Base-by-base conservation (phyloP, 2,888 invertebrate species). In the Calliscelio sp. region DNA sequence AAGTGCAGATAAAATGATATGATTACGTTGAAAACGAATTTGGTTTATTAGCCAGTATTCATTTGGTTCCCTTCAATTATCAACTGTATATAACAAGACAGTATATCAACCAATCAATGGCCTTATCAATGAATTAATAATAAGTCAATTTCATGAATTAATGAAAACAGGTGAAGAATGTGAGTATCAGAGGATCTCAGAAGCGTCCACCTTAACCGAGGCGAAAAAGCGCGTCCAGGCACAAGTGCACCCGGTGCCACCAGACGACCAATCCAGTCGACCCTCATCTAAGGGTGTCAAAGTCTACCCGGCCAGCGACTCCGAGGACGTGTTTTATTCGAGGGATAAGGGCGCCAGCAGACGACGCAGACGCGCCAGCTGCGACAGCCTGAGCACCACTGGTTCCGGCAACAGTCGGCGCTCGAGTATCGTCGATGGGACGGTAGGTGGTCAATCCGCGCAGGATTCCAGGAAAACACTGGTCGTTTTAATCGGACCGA, bases 131-230 rank as follows among this genome's bases (percentile, higher is more conserved):
- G n/a, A n/a, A n/a, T n/a, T n/a, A n/a, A n/a, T n/a, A n/a, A n/a
- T n/a, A n/a, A n/a, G n/a, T n/a, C n/a, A n/a, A n/a, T n/a, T n/a
- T n/a, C n/a, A n/a, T n/a, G n/a, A n/a, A n/a, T n/a, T n/a, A n/a
- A n/a, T 4, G n/a, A 68, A 75, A 46, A 22, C 84, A 84, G 90
- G 87, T 4, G 93, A 93, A 20, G 94, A 94, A 59, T 93, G 94
- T 66, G 94, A 95, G 65, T 95, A 95, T 86, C 95, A 95, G 87
- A 93, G 94, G 86, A 94, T 95, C 86, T 94, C 94, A 0, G 94
- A 95, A 61, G 94, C 94, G n/a, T 94, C 94, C 28, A 93, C 91
- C 14, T 86, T 92, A 68, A 90, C 90, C 7, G 93, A 92, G 35
- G 91, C 90, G 0, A 93, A 93, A 71, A 94, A 94, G 78, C 93